These are phyloP conservation scores for Sturmia bella DNA, from an alignment of 2,888 invertebrate genomes.

Conservation along the genomic window DNA sequence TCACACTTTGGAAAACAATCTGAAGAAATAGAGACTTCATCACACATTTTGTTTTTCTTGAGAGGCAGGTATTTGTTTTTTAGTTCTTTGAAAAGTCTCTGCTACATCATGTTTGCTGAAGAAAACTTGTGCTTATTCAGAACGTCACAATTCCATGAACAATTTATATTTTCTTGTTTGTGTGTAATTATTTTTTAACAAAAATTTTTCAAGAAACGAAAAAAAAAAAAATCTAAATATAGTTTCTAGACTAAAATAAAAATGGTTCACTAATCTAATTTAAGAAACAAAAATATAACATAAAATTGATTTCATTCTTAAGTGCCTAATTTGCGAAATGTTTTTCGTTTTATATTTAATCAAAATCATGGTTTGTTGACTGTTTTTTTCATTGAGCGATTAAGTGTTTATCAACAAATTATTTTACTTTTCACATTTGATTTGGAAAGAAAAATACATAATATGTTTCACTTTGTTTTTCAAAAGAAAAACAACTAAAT, in stretches of 20 bases:
- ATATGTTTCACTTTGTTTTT: too few relatives aligned
- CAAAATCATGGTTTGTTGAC: neutral
- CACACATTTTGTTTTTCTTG: slow-evolving; percentile 22
- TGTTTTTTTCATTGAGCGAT: neutral
- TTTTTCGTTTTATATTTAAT: slow-evolving; percentile 11
- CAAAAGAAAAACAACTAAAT: too few relatives aligned
- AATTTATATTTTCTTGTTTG: slow-evolving; percentile 33
- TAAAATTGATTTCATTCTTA: slow-evolving; percentile 9
- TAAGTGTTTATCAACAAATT: too few relatives aligned
- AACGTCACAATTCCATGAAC: slow-evolving; percentile 54
- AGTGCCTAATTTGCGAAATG: slow-evolving; percentile 1
- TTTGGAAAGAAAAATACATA: too few relatives aligned
- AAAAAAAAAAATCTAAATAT: slow-evolving; percentile 43
- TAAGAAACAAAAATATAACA: slow-evolving; percentile 3
- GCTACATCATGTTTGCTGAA: slow-evolving; percentile 19
- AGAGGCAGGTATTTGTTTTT: slow-evolving; percentile 49
- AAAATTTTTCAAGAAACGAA: slow-evolving; percentile 28
- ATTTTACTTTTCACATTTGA: too few relatives aligned
- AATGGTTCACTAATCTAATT: neutral
- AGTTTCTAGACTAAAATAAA: slow-evolving; percentile 14
- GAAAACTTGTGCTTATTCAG: slow-evolving; percentile 32
- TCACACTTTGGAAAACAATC: slow-evolving; percentile 60
- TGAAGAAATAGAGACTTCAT: slow-evolving; percentile 60
- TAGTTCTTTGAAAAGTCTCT: slow-evolving; percentile 22
- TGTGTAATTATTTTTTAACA: slow-evolving; percentile 40